Evolutionary conservation across 2,888 invertebrate species (phyloP).

Genomic region (Sarcophaga rosellei): DNA sequence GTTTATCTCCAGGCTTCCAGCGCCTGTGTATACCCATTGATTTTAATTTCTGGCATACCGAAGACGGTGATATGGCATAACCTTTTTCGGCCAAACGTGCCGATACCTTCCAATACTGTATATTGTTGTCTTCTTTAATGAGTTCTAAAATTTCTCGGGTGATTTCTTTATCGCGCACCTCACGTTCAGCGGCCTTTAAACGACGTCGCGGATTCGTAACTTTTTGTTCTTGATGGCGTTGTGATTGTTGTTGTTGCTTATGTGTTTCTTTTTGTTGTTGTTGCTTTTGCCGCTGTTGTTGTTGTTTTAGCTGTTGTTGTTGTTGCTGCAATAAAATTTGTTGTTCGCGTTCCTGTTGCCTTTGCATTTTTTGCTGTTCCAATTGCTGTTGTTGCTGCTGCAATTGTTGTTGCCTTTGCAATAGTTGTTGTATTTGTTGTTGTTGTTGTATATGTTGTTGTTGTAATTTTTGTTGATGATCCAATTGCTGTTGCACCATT

Average conservation of each 20-base stretch:
- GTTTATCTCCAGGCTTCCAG: constrained; percentile 80
- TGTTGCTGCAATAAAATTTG: constrained; percentile 68
- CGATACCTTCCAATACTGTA: constrained; percentile 81
- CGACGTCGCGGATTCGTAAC: constrained; percentile 76
- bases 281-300: constrained; percentile 66
- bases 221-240: constrained; percentile 57
- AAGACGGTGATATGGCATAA: constrained; percentile 80
- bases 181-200: constrained; percentile 79
- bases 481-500: constrained; percentile 61
- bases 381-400: constrained; percentile 69
- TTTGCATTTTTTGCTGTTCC: constrained; percentile 69
- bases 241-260: constrained; percentile 56
- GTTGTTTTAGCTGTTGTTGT: constrained; percentile 70
- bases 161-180: constrained; percentile 78
- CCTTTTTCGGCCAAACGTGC: constrained; percentile 80
- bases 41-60: constrained; percentile 80
- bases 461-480: constrained; percentile 68
- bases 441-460: constrained; percentile 70
- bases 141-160: constrained; percentile 80
- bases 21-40: constrained; percentile 80
- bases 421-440: constrained; percentile 66
- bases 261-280: constrained; percentile 61
- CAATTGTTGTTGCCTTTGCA: constrained; percentile 66
- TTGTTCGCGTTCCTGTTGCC: constrained; percentile 69
- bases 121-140: constrained; percentile 80